These are phyloP conservation scores for Rhinopomastus cyanomelas DNA, from an alignment of 2,113 vertebrate genomes.

Conservation along the genomic window DNA sequence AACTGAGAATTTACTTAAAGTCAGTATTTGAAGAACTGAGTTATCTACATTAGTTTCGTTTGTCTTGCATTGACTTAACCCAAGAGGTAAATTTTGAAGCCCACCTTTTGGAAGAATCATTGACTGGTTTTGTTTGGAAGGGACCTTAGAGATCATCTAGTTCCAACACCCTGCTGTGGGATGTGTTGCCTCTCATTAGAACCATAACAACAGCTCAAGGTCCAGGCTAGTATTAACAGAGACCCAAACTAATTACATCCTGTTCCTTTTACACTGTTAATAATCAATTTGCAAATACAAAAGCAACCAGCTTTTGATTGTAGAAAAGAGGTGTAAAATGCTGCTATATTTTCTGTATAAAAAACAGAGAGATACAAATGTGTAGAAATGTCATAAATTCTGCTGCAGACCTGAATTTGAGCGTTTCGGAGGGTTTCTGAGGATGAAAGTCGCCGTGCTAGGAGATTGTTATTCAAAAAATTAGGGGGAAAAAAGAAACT, in stretches of 20 bases:
- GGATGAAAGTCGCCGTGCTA: not conserved
- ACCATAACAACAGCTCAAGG: not conserved
- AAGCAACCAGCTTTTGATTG: not conserved
- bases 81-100: not conserved
- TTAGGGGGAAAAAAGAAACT: no score
- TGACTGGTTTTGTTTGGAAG: no score
- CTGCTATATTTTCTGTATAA: not conserved
- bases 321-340: not conserved
- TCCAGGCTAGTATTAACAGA: not conserved
- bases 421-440: not conserved
- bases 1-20: not conserved
- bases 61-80: not conserved
- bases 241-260: not conserved
- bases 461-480: no score
- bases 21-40: not conserved
- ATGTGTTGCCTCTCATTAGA: no score
- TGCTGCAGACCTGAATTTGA: not conserved
- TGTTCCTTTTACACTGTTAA: not conserved
- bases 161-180: no score
- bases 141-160: no score
- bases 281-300: not conserved
- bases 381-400: not conserved
- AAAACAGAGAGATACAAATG: not conserved
- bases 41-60: not conserved
- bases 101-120: not conserved